A percentile compares a stretch with the other conserved stretches of the same genome.
These are phyloP conservation scores for Lypha dubia DNA, from an alignment of 2,888 invertebrate genomes.

Conservation along the genomic window DNA sequence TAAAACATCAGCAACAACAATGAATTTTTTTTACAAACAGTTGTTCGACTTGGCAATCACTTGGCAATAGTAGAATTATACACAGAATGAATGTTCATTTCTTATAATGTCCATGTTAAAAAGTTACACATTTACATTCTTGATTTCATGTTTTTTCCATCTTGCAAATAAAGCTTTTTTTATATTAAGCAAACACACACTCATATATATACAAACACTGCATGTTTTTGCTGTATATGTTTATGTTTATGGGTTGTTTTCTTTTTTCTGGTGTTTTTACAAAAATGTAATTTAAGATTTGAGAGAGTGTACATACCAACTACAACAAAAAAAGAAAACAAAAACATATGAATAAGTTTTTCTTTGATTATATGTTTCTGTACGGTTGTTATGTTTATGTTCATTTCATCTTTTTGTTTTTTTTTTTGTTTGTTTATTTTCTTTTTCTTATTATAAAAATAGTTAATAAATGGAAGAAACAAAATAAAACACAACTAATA, in stretches of 20 bases:
- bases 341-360: slow-evolving; percentile 51
- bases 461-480: slow-evolving; percentile 39
- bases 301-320: slow-evolving; percentile 17
- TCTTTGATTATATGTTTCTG: slow-evolving; percentile 64
- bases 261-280: slow-evolving; percentile 18
- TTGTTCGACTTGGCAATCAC: slow-evolving; percentile 46
- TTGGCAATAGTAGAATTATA: neutral
- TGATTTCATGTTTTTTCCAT: slow-evolving; percentile 60
- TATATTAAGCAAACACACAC: slow-evolving; percentile 23
- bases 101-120: slow-evolving; percentile 70
- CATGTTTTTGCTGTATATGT: slow-evolving; percentile 33
- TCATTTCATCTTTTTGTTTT: neutral
- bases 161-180: slow-evolving; percentile 55
- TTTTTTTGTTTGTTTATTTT: slow-evolving; percentile 20
- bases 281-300: slow-evolving; percentile 67
- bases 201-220: neutral
- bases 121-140: slow-evolving; percentile 69
- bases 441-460: slow-evolving; percentile 40
- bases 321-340: too few species aligned
- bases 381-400: slow-evolving; percentile 55
- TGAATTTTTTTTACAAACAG: neutral
- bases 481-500: slow-evolving; percentile 51
- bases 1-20: neutral
- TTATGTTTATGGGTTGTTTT: slow-evolving; percentile 9
- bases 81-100: slow-evolving; percentile 63